Percentiles rank a stretch among this genome's conserved stretches.
phyloP scores from a whole-genome alignment of 1,140 invertebrate species.

The Atta texana region DNA sequence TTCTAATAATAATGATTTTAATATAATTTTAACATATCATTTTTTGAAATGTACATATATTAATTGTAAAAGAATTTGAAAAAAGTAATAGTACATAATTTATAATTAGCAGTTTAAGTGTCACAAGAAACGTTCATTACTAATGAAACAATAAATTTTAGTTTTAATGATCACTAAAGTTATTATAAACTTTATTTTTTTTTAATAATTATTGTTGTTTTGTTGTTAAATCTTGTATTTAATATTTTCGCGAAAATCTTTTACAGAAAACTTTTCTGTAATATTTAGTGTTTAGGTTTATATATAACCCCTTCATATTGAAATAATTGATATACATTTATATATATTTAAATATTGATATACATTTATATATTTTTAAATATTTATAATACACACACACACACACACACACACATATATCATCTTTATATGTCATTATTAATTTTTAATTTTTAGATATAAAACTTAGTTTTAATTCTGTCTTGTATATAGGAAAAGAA shows the following conservation, averaged over 20 bases:
- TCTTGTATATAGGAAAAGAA: background rate
- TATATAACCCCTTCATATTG: background rate
- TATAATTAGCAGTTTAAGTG: constrained; percentile 1
- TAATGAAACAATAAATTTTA: background rate
- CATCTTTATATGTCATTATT: background rate
- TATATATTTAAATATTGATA: background rate
- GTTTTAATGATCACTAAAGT: background rate
- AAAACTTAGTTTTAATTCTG: background rate
- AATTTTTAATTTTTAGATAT: background rate
- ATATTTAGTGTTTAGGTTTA: background rate
- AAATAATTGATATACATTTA: background rate
- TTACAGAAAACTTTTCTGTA: background rate
- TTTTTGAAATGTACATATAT: background rate
- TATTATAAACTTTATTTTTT: background rate
- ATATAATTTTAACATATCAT: background rate
- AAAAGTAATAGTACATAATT: background rate
- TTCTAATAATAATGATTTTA: background rate
- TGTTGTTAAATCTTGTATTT: background rate
- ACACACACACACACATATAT: background rate
- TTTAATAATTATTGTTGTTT: background rate
- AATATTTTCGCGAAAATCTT: background rate
- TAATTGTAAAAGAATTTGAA: background rate
- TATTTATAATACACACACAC: background rate
- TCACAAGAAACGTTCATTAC: background rate
- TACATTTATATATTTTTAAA: background rate